These are phyloP conservation scores for Xanthorhoe designata DNA, from an alignment of 2,888 invertebrate genomes.

Conservation along the genomic window DNA sequence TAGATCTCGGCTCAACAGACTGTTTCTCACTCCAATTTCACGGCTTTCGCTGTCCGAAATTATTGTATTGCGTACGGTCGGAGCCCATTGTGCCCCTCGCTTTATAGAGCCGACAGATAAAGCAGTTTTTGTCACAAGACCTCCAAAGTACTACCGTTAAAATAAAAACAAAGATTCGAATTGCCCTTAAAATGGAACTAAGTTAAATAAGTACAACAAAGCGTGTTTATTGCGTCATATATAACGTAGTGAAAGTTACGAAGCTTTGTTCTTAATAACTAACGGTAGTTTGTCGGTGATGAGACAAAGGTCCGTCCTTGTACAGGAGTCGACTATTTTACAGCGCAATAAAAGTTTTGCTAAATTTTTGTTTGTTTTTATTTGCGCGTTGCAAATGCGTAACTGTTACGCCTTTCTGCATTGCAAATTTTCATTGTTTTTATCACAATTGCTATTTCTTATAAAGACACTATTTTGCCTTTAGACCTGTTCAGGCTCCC, in stretches of 20 bases:
- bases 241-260: constrained; percentile 82
- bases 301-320: constrained; percentile 64
- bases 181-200: constrained; percentile 59
- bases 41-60: constrained; percentile 66
- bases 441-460: constrained; percentile 16
- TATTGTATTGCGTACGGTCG: constrained; percentile 67
- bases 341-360: constrained; percentile 71
- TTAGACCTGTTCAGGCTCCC: no score
- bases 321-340: constrained; percentile 73
- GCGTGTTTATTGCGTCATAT: constrained; percentile 77
- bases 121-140: constrained; percentile 72
- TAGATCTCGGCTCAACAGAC: constrained; percentile 31
- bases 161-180: constrained; percentile 68
- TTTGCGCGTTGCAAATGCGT: constrained; percentile 49
- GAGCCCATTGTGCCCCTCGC: constrained; percentile 59
- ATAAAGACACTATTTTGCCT: neutral
- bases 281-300: constrained; percentile 71
- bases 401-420: constrained; percentile 42
- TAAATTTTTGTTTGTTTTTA: constrained; percentile 63
- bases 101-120: constrained; percentile 69
- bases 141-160: constrained; percentile 80
- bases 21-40: constrained; percentile 72
- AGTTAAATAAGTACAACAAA: constrained; percentile 55
- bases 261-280: constrained; percentile 65
- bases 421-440: constrained; percentile 36